Conservation (phyloP, 2,888 invertebrate genomes). For the Apantesis nais region DNA sequence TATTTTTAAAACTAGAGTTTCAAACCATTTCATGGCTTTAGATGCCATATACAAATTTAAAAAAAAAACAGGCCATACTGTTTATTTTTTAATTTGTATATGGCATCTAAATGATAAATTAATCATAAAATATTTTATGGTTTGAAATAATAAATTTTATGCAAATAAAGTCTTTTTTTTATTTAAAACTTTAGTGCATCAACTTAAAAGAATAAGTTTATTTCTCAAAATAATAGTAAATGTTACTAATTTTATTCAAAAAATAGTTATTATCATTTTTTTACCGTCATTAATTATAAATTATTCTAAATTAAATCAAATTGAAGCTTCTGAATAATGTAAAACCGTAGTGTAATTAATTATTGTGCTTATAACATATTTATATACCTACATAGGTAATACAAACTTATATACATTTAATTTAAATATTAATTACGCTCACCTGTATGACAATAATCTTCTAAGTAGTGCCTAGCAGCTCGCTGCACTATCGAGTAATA, state of each 20-base stretch:
- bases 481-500: conserved; percentile 89
- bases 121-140: background rate
- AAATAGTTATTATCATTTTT: background rate
- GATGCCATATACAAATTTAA: no score
- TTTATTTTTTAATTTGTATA: background rate
- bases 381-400: background rate
- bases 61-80: no score
- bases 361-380: background rate
- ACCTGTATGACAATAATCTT: conserved; percentile 89
- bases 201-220: background rate
- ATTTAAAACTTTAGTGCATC: no score
- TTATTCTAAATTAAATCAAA: background rate
- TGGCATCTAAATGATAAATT: background rate
- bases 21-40: background rate
- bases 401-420: no score
- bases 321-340: background rate
- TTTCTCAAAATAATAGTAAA: background rate
- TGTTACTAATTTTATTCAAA: background rate
- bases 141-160: background rate
- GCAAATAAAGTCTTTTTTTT: background rate
- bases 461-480: conserved; percentile 88
- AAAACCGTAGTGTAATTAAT: background rate
- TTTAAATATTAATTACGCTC: conserved; percentile 48
- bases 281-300: background rate
- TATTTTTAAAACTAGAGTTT: background rate